Evolutionary conservation across 1,140 invertebrate genomes (phyloP), one percentile per base, ranked within the genome.

Genomic region (Nomia melanderi): DNA sequence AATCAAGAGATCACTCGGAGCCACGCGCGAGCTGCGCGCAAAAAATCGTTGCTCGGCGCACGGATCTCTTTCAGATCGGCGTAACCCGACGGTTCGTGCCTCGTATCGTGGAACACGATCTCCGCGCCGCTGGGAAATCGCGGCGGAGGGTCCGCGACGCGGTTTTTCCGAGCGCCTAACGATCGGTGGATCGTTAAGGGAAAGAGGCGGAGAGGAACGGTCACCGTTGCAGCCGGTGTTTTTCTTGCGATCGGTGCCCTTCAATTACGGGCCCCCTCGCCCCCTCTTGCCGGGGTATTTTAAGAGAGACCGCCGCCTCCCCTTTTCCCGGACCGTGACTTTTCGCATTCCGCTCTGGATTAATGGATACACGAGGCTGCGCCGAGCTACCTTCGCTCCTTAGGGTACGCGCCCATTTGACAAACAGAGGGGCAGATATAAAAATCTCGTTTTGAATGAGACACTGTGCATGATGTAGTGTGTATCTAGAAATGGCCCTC

Each of bases 321-420:
- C 64, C 79, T 83, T 59, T 78, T 82, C 73, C 64, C 36, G 64
- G 64, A 83, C 75, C 80, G 66, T 47, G 66, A 77, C 75, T 77
- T 77, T 36, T 77, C 75, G 67, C 75, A 77, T 77, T 77, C 67
- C 75, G 20, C 31, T 50, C 50, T 54, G 63, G 81, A 83, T 83
- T 83, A 83, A 83, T 83, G 81, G 81, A 78, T 78, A 82, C 79
- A 72, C 80, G 60, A 54, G 62, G 33, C 53, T 64, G 60, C 29
- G 44, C 25, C 39, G 50, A 41, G 36, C 25, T 57, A 67, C 63
- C 63, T 59, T 69, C 54, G 29, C 54, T n/a, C n/a, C n/a, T n/a
- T n/a, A n/a, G n/a, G n/a, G n/a, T n/a, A n/a, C n/a, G n/a, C n/a
- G n/a, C n/a, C n/a, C n/a, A n/a, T n/a, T n/a, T n/a, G n/a, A n/a